A percentile compares a stretch with the other conserved stretches of the same genome.
Evolutionary conservation across 2,113 vertebrate species (phyloP).

Genomic region (Gasterosteus nipponicus): DNA sequence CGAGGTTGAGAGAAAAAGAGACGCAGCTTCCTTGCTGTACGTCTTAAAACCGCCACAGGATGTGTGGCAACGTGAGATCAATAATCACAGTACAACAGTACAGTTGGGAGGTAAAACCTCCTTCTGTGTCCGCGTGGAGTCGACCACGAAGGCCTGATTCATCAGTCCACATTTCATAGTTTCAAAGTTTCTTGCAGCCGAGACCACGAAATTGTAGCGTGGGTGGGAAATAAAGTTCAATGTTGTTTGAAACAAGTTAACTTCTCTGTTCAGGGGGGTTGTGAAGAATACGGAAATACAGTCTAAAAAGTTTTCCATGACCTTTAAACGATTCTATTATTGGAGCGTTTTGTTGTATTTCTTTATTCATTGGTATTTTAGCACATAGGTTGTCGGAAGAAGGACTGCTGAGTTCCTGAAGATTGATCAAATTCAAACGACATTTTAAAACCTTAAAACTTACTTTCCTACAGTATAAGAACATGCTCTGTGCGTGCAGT

Average conservation of each 20-base stretch:
- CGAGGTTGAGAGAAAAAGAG: slow-evolving; percentile 3
- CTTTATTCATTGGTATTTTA: not conserved
- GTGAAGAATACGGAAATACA: not conserved
- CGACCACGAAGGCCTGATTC: not conserved
- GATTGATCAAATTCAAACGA: not conserved
- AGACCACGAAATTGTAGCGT: not conserved
- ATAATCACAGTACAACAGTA: not conserved
- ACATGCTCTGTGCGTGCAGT: too few relatives aligned
- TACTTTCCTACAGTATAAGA: not conserved
- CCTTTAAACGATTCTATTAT: not conserved
- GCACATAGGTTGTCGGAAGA: not conserved
- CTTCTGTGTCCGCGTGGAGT: not conserved
- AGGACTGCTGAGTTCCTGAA: not conserved
- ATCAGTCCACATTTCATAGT: not conserved
- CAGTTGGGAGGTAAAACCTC: not conserved
- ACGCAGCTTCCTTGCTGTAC: not conserved
- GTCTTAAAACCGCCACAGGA: not conserved
- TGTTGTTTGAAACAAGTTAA: not conserved
- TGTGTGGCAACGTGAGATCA: not conserved
- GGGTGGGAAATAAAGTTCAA: not conserved
- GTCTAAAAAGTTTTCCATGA: not conserved
- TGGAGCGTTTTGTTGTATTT: not conserved
- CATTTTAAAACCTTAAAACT: not conserved
- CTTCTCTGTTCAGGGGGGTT: not conserved
- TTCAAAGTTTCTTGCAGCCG: not conserved